Evolutionary conservation across 1,140 invertebrate species (phyloP).

Genomic region (Listronotus bonariensis): DNA sequence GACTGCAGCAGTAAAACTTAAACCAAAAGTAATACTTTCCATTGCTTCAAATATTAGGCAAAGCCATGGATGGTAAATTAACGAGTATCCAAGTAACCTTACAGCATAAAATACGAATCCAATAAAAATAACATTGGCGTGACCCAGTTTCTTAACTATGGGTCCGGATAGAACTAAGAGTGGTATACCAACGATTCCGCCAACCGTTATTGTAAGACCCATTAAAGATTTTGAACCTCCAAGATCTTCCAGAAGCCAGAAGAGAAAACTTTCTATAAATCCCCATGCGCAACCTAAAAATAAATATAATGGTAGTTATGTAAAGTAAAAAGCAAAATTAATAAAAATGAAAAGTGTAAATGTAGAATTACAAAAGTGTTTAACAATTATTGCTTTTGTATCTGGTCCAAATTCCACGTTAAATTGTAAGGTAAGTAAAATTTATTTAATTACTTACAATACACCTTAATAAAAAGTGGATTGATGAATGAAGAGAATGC

Average conservation of each 20-base stretch:
- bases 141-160: constrained; percentile 77
- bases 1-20: constrained; percentile 81
- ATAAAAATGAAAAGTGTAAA: too few relatives aligned
- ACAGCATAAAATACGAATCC: constrained; percentile 79
- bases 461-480: too few relatives aligned
- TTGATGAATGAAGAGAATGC: too few relatives aligned
- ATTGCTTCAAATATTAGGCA: constrained; percentile 82
- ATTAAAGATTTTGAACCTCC: constrained; percentile 79
- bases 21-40: constrained; percentile 81
- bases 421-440: too few relatives aligned
- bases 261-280: constrained; percentile 84
- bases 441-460: too few relatives aligned
- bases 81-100: constrained; percentile 76
- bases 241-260: constrained; percentile 83
- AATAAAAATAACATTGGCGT: constrained; percentile 81
- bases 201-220: constrained; percentile 82
- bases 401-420: too few relatives aligned
- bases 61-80: constrained; percentile 81
- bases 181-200: constrained; percentile 76
- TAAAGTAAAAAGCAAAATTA: background rate
- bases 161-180: constrained; percentile 77
- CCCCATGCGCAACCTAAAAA: constrained; percentile 76
- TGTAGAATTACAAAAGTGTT: too few relatives aligned
- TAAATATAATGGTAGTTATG: constrained; percentile 1
- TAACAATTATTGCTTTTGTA: too few relatives aligned